Evolutionary conservation across 1,140 invertebrate genomes (phyloP).

Genomic region (Drosophila nikananu): DNA sequence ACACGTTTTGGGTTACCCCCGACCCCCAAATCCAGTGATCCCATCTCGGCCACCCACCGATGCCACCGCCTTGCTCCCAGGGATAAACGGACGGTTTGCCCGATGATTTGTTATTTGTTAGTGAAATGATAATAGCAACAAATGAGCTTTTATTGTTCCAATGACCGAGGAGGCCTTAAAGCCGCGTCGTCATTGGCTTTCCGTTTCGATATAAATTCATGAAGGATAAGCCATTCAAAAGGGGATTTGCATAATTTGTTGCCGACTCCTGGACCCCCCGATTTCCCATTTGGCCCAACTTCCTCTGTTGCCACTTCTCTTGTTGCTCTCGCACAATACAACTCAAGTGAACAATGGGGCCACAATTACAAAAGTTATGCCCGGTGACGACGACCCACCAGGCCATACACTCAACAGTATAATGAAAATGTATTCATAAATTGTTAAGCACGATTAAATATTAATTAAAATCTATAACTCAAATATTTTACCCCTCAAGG

Average conservation of each 20-base stretch:
- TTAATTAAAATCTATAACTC: not conserved
- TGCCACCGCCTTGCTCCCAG: not conserved
- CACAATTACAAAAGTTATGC: constrained; percentile 57
- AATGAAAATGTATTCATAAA: constrained; percentile 1
- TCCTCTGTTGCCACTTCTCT: constrained; percentile 25
- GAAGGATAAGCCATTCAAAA: constrained; percentile 79
- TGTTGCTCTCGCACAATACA: constrained; percentile 31
- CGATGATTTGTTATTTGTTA: constrained; percentile 83
- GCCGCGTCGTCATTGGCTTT: constrained; percentile 64
- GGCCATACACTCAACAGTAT: constrained; percentile 9
- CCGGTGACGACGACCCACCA: constrained; percentile 9
- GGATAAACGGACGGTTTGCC: constrained; percentile 42
- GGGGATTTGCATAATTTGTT: constrained; percentile 77
- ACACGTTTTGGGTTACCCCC: constrained; percentile 52
- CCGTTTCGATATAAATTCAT: constrained; percentile 81
- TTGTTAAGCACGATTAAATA: not conserved
- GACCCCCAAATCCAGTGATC: constrained; percentile 18
- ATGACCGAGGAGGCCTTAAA: constrained; percentile 60
- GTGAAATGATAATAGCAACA: constrained; percentile 83
- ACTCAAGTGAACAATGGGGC: constrained; percentile 56
- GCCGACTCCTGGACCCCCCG: constrained; percentile 27
- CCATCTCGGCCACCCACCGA: not conserved
- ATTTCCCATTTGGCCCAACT: constrained; percentile 13
- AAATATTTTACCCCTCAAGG: not conserved
- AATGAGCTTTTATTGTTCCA: constrained; percentile 83